These are phyloP conservation scores for Amphiprion ocellaris DNA, from an alignment of 2,113 vertebrate genomes.

Conservation along the genomic window DNA sequence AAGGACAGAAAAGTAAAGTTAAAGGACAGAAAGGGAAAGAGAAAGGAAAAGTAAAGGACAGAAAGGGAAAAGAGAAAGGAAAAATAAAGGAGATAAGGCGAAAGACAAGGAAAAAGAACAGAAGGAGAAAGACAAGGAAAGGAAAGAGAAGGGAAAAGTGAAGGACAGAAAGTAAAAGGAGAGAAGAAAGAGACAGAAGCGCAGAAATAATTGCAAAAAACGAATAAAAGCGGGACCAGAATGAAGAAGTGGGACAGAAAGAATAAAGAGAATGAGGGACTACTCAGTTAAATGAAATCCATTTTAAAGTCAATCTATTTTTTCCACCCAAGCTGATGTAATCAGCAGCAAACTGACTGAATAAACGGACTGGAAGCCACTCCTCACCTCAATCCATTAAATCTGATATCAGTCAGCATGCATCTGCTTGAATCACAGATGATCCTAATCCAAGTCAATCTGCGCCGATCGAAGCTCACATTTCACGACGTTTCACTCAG, in stretches of 20 bases:
- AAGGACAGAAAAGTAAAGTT: too few relatives aligned
- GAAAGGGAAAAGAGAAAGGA: background rate
- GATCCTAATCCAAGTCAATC: slow-evolving; percentile 44
- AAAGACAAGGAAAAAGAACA: too few relatives aligned
- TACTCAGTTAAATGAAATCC: slow-evolving; percentile 53
- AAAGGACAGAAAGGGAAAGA: too few relatives aligned
- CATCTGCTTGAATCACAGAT: slow-evolving; percentile 34
- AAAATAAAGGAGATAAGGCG: too few relatives aligned
- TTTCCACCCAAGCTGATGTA: background rate
- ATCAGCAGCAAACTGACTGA: slow-evolving; percentile 20
- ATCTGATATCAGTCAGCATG: slow-evolving; percentile 35
- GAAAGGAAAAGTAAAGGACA: too few relatives aligned
- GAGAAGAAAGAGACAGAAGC: background rate
- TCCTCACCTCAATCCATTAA: slow-evolving; percentile 30
- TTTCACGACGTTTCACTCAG: slow-evolving; percentile 7
- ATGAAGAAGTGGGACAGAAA: background rate
- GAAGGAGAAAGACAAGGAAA: too few relatives aligned
- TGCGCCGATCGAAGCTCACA: slow-evolving; percentile 25
- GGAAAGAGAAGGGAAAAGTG: too few relatives aligned
- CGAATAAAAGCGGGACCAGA: slow-evolving; percentile 14
- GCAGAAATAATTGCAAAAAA: background rate
- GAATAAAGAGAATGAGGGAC: slow-evolving; percentile 31
- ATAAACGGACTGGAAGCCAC: slow-evolving; percentile 12
- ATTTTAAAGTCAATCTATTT: slow-evolving; percentile 35
- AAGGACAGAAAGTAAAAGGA: background rate